Percentiles rank a stretch among this genome's conserved stretches.
Conservation (phyloP, 2,888 invertebrate genomes). For the Bhutanitis thaidina region DNA sequence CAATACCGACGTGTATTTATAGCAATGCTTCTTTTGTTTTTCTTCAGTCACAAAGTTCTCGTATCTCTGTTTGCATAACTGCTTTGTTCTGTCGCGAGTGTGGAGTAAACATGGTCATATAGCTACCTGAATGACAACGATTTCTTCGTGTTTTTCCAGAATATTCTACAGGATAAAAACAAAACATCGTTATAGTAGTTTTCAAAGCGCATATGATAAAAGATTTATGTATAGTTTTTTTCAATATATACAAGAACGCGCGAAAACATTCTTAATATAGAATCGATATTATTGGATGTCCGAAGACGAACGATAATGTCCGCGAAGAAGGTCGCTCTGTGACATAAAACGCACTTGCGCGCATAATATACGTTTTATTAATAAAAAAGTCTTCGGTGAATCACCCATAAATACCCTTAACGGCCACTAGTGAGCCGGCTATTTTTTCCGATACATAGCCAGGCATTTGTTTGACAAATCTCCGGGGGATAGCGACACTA, state of each 20-base stretch:
- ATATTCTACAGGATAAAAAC: conserved; percentile 25
- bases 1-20: conserved; percentile 27
- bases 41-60: conserved; percentile 62
- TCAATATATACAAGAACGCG: conserved; percentile 23
- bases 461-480: conserved; percentile 80
- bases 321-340: conserved; percentile 58
- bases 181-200: neutral
- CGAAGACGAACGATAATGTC: conserved; percentile 75
- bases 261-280: conserved; percentile 38
- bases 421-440: conserved; percentile 70
- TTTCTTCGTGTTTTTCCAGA: conserved; percentile 8
- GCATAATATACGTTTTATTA: conserved; percentile 80
- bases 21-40: conserved; percentile 58
- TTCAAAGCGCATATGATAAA: neutral
- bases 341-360: conserved; percentile 78
- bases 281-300: conserved; percentile 69
- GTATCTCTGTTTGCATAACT: conserved; percentile 73
- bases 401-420: conserved; percentile 78
- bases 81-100: conserved; percentile 45
- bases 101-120: conserved; percentile 56
- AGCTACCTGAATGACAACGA: conserved; percentile 42
- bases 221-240: neutral
- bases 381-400: conserved; percentile 74
- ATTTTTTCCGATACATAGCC: conserved; percentile 74
- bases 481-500: conserved; percentile 69